Evolutionary conservation across 2,113 vertebrate species (phyloP).

Genomic region (Jacana jacana): DNA sequence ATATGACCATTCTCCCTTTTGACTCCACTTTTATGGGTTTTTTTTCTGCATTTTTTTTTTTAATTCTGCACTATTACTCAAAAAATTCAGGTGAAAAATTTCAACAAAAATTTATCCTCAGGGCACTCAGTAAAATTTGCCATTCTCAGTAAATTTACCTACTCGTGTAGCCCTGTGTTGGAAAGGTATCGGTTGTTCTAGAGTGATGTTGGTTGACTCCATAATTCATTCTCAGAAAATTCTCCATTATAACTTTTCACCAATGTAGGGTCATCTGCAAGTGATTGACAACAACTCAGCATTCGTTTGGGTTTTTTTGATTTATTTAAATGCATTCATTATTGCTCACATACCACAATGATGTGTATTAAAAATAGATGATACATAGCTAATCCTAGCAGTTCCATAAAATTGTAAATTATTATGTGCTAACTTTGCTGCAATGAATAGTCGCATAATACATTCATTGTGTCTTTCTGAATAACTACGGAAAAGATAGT

Average conservation of each 20-base stretch:
- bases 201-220: not conserved
- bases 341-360: conserved; percentile 32
- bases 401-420: conserved; percentile 41
- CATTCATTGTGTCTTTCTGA: not conserved
- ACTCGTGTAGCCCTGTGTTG: not conserved
- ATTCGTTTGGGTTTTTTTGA: conserved; percentile 30
- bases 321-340: conserved; percentile 63
- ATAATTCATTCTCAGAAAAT: conserved; percentile 8
- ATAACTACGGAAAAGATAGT: not conserved
- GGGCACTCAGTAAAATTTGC: not conserved
- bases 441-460: not conserved
- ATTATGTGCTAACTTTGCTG: conserved; percentile 40
- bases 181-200: not conserved
- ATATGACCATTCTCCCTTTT: not conserved
- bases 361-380: conserved; percentile 57
- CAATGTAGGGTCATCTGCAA: conserved; percentile 5
- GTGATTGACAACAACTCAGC: conserved; percentile 55
- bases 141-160: not conserved
- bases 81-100: not conserved
- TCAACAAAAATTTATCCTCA: not conserved
- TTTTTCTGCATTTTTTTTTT: not conserved
- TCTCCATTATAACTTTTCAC: not conserved
- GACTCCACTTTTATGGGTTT: not conserved
- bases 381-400: conserved; percentile 47
- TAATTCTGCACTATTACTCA: not conserved